These are phyloP conservation scores for Eudemis profundana DNA, from an alignment of 2,888 invertebrate genomes.

Conservation along the genomic window DNA sequence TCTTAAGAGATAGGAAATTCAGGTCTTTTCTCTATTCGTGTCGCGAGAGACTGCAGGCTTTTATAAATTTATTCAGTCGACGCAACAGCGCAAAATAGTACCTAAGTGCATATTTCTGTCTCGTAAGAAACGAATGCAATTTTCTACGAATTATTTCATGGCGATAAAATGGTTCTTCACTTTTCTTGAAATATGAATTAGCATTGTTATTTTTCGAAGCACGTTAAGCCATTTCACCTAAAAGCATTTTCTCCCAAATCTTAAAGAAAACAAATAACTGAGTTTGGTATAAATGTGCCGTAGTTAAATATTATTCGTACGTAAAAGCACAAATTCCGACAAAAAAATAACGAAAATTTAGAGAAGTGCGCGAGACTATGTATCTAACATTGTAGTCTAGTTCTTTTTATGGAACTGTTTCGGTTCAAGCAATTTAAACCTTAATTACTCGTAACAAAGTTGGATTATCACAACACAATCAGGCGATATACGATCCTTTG, in stretches of 20 bases:
- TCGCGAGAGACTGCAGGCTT: background rate
- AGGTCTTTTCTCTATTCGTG: conserved; percentile 5
- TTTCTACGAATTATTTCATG: background rate
- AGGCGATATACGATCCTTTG: background rate
- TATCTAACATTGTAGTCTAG: too few species aligned
- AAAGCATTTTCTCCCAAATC: too few species aligned
- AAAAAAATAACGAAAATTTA: too few species aligned
- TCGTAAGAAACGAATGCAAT: background rate
- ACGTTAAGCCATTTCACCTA: too few species aligned
- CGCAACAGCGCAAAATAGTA: background rate
- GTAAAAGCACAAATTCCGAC: too few species aligned
- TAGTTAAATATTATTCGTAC: too few species aligned
- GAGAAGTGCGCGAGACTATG: too few species aligned
- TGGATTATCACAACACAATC: background rate
- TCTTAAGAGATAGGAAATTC: background rate
- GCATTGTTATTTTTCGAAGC: too few species aligned
- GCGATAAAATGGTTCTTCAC: background rate
- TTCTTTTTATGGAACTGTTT: too few species aligned
- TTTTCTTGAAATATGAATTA: background rate
- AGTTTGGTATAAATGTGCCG: too few species aligned
- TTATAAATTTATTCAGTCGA: conserved; percentile 1
- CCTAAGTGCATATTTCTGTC: background rate
- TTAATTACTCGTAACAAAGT: background rate
- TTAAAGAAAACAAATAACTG: too few species aligned
- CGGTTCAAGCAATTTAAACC: background rate